phyloP scores from a whole-genome alignment of 1,140 invertebrate genomes.

The Psilanteris sp. region DNA sequence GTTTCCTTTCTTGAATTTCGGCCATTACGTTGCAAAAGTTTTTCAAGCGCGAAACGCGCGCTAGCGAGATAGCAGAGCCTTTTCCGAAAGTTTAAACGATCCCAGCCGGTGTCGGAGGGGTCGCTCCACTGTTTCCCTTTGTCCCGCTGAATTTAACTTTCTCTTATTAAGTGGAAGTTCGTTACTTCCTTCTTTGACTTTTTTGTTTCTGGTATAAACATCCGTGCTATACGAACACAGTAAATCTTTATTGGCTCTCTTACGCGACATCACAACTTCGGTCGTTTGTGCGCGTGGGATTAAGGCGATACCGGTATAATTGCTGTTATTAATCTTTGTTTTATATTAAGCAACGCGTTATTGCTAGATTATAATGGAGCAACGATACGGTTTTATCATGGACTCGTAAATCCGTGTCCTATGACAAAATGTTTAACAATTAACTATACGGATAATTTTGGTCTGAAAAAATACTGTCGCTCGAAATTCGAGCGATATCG shows the following conservation, averaged over 20 bases:
- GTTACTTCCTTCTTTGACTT: slow-evolving; percentile 34
- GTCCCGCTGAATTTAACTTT: slow-evolving; percentile 51
- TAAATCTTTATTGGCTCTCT: slow-evolving; percentile 47
- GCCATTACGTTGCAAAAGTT: slow-evolving; percentile 59
- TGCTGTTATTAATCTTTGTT: slow-evolving; percentile 40
- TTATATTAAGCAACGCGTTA: slow-evolving; percentile 41
- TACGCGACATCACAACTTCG: slow-evolving; percentile 22
- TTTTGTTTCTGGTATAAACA: slow-evolving; percentile 47
- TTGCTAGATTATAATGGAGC: slow-evolving; percentile 28
- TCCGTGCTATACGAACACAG: slow-evolving; percentile 3
- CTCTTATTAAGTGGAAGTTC: slow-evolving; percentile 56
- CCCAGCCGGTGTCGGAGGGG: slow-evolving; percentile 29
- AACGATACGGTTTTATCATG: no score
- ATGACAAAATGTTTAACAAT: no score
- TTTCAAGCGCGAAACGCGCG: slow-evolving; percentile 56
- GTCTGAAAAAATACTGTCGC: no score
- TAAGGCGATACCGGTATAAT: slow-evolving; percentile 27
- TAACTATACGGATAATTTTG: slow-evolving; percentile 21
- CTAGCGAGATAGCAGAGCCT: slow-evolving; percentile 47
- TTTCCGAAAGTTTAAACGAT: slow-evolving; percentile 55
- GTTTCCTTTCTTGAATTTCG: slow-evolving; percentile 62
- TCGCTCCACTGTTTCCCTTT: slow-evolving; percentile 45
- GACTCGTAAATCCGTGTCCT: no score
- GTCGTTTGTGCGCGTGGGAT: slow-evolving; percentile 23
- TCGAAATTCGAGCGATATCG: no score